A percentile compares a stretch with the other conserved stretches of the same genome.
phyloP scores from a whole-genome alignment of 2,888 invertebrate species.

The Oscheius sp. region DNA sequence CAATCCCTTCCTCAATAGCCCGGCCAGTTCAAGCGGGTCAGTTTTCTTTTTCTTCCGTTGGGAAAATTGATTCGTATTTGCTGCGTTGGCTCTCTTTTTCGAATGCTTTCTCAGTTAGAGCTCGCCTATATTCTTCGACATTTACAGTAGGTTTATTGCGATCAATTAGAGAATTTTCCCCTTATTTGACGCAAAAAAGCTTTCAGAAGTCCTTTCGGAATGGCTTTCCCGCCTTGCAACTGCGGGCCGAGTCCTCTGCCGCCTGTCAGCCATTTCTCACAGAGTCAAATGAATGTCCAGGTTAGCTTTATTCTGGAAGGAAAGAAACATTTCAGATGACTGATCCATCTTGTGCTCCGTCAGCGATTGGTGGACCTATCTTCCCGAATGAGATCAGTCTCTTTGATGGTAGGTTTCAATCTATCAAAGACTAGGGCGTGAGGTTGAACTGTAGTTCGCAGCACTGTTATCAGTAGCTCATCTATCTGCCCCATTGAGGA shows the following conservation, averaged over 20 bases:
- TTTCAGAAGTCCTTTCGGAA: conserved; percentile 32
- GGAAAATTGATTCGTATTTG: too few relatives aligned
- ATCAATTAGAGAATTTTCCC: too few relatives aligned
- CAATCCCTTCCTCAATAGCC: conserved; percentile 41
- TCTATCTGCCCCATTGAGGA: background rate
- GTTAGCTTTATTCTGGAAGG: background rate
- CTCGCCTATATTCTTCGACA: too few relatives aligned
- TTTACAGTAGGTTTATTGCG: too few relatives aligned
- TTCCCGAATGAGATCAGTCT: conserved; percentile 13
- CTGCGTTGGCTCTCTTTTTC: background rate
- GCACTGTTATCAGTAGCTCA: conserved; percentile 14
- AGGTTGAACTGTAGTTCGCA: background rate
- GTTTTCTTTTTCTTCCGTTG: conserved; percentile 24
- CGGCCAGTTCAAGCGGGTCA: conserved; percentile 47
- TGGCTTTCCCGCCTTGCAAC: conserved; percentile 24
- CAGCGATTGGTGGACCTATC: background rate
- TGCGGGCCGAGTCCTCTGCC: conserved; percentile 38
- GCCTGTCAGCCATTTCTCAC: conserved; percentile 47
- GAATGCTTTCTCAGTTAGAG: too few relatives aligned
- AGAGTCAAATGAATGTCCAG: conserved; percentile 35
- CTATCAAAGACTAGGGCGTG: background rate
- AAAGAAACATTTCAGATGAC: conserved; percentile 15
- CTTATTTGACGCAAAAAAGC: background rate
- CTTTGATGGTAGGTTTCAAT: conserved; percentile 19
- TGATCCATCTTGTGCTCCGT: background rate